Evolutionary conservation across 1,140 invertebrate genomes (phyloP), one percentile per base, ranked within the genome.

Genomic region (Homarus americanus): DNA sequence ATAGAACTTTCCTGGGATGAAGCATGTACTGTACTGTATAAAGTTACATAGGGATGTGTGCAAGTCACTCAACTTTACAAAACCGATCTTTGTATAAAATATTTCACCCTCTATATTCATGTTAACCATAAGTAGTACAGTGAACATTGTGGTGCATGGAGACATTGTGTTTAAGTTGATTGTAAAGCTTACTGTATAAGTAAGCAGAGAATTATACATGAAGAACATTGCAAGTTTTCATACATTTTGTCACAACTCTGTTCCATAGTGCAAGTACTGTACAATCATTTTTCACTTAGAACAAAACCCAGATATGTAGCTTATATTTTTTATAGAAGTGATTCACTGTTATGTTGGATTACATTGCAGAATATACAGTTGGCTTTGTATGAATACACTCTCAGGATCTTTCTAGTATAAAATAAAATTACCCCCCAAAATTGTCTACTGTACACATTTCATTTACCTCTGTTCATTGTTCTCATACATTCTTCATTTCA

Each of bases 391-490:
- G 53, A 58, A 20, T 58, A 75, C 34, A 75, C 20, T 75, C 38
- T 40, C 32, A 75, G 7, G 20, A 75, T 75, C 15, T 75, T 75
- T 75, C 72, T 7, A 32, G 72, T 75, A 75, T 75, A 75, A 36
- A 73, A 75, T 10, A 58, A 20, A 58, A 17, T 17, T 49, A 9
- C 17, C 44, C 17, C 44, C 17, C 44, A 2, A 17, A 49, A 49
- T 49, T 49, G 17, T 17, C 44, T 9, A 10, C 17, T 49, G 9
- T 49, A 9, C 9, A 10, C 44, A 2, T 49, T 49, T 2, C 9
- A 17, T 49, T 49, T 49, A 0, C 44, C 44, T 49, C 17, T 17
- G 9, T 49, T 0, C 44, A 49, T 0, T 9, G 0, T 49, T 49
- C 44, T 49, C 17, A 49, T 49, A n/a, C n/a, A n/a, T n/a, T n/a